Conservation (phyloP, 2,888 invertebrate genomes). For the Poecilobothrus nobilitatus region DNA sequence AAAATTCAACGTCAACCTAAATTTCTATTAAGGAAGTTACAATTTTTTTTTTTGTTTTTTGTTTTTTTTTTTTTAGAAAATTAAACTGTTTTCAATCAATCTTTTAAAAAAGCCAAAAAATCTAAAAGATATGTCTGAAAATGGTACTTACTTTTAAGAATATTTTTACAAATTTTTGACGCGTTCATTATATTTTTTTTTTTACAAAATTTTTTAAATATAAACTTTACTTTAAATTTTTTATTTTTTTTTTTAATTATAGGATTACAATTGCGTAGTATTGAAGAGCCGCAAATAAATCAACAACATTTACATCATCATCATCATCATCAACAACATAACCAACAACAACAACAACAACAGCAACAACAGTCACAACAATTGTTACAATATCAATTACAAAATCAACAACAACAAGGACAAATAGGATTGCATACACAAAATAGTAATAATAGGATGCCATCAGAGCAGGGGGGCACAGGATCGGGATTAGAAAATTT, state of each 20-base stretch:
- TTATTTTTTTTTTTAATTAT: constrained; percentile 33
- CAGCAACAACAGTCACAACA: not conserved
- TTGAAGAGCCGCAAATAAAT: constrained; percentile 61
- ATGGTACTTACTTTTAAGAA: too few relatives aligned
- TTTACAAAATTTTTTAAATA: too few relatives aligned
- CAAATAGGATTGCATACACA: constrained; percentile 11
- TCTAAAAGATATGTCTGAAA: too few relatives aligned
- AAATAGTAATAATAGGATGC: constrained; percentile 47
- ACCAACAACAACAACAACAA: not conserved
- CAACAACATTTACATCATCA: not conserved
- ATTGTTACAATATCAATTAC: not conserved
- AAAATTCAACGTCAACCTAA: too few relatives aligned
- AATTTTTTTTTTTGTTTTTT: too few relatives aligned
- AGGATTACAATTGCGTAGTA: constrained; percentile 81
- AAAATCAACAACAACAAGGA: constrained; percentile 1
- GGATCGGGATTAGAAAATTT: constrained; percentile 54
- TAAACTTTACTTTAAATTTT: not conserved
- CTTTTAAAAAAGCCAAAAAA: too few relatives aligned
- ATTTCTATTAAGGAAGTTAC: too few relatives aligned
- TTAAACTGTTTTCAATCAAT: too few relatives aligned
- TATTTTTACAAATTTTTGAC: too few relatives aligned
- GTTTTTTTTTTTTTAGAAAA: too few relatives aligned
- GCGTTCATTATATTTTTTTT: too few relatives aligned
- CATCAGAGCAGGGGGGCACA: constrained; percentile 57
- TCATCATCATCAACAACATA: not conserved